These are phyloP conservation scores for Sycophila sp. DNA, from an alignment of 1,140 invertebrate species.

Conservation along the genomic window DNA sequence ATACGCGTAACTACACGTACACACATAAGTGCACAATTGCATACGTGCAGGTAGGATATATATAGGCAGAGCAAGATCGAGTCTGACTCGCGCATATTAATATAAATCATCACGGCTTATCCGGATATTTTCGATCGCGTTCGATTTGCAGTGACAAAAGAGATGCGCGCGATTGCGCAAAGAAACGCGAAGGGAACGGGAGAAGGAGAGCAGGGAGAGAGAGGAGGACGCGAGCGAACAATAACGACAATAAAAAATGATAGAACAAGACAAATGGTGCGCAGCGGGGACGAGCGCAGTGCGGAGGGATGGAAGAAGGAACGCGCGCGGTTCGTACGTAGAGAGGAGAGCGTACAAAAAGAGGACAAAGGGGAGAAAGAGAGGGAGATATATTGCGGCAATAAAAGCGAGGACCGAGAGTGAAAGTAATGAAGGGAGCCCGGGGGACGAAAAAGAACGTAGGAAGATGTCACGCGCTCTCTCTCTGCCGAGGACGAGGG, in stretches of 20 bases:
- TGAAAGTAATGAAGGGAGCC: slow-evolving; percentile 27
- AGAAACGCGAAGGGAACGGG: slow-evolving; percentile 12
- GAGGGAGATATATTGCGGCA: slow-evolving; percentile 22
- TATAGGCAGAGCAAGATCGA: neutral
- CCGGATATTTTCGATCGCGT: slow-evolving; percentile 16
- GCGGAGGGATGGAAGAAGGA: neutral
- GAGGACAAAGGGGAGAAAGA: neutral
- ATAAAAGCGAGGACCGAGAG: slow-evolving; percentile 24
- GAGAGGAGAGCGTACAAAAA: neutral
- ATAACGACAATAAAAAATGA: slow-evolving; percentile 51
- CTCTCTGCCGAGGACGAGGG: no score
- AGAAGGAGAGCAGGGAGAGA: neutral
- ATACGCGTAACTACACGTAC: neutral
- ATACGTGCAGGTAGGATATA: neutral
- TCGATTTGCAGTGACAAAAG: slow-evolving; percentile 34
- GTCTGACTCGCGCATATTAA: slow-evolving; percentile 3
- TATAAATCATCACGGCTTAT: slow-evolving; percentile 32
- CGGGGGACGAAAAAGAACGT: neutral
- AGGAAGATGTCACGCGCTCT: slow-evolving; percentile 23
- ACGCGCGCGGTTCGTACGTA: neutral
- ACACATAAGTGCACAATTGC: neutral
- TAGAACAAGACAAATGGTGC: slow-evolving; percentile 51
- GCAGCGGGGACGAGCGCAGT: slow-evolving; percentile 29
- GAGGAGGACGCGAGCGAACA: slow-evolving; percentile 44
- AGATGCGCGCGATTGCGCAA: neutral